Evolutionary conservation across 35 echinoderm and acorn worm genomes (phyloP).

Genomic region (Apostichopus californicus): DNA sequence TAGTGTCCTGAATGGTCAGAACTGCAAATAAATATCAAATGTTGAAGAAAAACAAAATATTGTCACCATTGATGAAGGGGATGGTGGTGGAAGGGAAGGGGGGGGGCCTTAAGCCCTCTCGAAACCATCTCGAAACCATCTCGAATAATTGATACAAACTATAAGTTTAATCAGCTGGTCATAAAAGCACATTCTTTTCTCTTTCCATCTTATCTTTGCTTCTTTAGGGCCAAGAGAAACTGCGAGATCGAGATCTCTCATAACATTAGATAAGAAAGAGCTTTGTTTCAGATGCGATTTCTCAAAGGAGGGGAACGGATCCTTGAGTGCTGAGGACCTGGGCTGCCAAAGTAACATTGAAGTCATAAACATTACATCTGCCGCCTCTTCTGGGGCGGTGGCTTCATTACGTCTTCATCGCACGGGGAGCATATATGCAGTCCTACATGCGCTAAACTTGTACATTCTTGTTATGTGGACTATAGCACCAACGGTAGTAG

Average conservation of each 20-base stretch:
- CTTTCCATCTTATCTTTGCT: neutral
- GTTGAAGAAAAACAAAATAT: too few species aligned
- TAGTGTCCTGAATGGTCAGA: too few species aligned
- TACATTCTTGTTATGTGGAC: constrained; percentile 44
- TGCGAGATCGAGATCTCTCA: neutral
- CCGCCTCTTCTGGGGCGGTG: neutral
- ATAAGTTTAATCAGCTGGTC: too few species aligned
- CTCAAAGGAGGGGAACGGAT: neutral
- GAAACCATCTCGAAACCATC: too few species aligned
- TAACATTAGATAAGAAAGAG: neutral
- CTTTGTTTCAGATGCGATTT: constrained; percentile 33
- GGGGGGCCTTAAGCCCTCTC: too few species aligned
- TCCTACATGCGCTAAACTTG: constrained; percentile 18
- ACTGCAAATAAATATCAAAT: too few species aligned
- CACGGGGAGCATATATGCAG: constrained; percentile 18
- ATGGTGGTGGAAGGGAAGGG: too few species aligned
- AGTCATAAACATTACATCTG: neutral
- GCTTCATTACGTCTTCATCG: neutral
- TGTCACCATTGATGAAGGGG: too few species aligned
- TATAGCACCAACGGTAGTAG: constrained; percentile 17
- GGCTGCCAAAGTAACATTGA: neutral
- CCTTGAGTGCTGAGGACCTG: neutral
- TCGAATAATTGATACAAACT: too few species aligned
- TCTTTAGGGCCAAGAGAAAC: constrained; percentile 34
- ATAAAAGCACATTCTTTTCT: too few species aligned